Evolutionary conservation across 2,113 vertebrate genomes (phyloP).

Genomic region (Otocyon megalotis): DNA sequence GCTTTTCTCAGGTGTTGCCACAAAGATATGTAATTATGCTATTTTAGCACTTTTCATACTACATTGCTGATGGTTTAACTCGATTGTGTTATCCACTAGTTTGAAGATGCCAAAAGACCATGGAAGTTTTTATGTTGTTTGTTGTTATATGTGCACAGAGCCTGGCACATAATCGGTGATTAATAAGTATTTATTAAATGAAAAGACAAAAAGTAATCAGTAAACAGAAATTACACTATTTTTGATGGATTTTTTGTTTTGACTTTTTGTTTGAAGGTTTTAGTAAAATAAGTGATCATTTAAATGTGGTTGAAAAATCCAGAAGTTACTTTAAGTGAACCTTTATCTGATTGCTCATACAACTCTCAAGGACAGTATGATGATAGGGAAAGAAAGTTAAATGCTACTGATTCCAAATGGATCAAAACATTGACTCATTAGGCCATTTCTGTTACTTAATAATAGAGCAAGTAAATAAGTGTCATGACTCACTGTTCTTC

Average conservation of each 20-base stretch:
- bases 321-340: background rate
- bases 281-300: background rate
- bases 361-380: background rate
- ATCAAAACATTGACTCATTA: background rate
- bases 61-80: background rate
- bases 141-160: background rate
- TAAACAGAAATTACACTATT: constrained; percentile 22
- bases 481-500: background rate
- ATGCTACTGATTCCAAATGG: background rate
- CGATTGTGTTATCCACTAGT: background rate
- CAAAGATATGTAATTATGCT: background rate
- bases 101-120: background rate
- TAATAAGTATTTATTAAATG: background rate
- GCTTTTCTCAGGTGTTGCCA: background rate
- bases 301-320: background rate
- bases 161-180: background rate
- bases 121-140: background rate
- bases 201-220: constrained; percentile 16
- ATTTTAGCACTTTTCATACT: background rate
- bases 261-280: constrained; percentile 6
- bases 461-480: background rate
- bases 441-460: constrained; percentile 28
- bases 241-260: background rate
- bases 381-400: constrained; percentile 13
- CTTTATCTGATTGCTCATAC: background rate